Conservation (phyloP, 2,797 vertebrate species). For the Gymnothorax javanicus region DNA sequence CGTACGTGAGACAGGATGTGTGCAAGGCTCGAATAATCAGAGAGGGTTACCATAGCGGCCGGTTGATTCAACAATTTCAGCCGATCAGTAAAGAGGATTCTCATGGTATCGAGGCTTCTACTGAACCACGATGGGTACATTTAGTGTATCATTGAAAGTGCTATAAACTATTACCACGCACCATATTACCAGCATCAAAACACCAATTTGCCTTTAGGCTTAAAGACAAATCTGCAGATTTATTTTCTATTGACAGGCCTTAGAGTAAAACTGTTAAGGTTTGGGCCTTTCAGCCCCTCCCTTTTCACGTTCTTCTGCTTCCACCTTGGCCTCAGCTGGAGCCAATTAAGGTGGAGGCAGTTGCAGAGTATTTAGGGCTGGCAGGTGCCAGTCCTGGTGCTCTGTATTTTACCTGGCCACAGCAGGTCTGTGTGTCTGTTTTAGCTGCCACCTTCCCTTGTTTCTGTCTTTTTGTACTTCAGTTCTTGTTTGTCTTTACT, state of each 20-base stretch:
- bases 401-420: too few species aligned
- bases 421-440: too few species aligned
- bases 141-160: background rate
- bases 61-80: slow-evolving; percentile 44
- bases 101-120: background rate
- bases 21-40: slow-evolving; percentile 19
- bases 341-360: too few species aligned
- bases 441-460: too few species aligned
- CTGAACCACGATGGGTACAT: background rate
- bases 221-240: background rate
- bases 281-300: too few species aligned
- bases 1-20: slow-evolving; percentile 22
- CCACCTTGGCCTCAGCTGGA: too few species aligned
- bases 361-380: too few species aligned
- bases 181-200: background rate
- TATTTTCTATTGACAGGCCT: background rate
- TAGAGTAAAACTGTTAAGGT: background rate
- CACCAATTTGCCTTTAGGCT: background rate
- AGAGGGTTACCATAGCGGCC: slow-evolving; percentile 40
- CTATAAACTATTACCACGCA: background rate
- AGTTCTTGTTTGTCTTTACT: too few species aligned
- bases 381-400: too few species aligned
- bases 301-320: too few species aligned
- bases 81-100: slow-evolving; percentile 37
- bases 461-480: too few species aligned